Base-by-base conservation (phyloP, 2,888 invertebrate genomes). In the Epistrophella euchroma region DNA sequence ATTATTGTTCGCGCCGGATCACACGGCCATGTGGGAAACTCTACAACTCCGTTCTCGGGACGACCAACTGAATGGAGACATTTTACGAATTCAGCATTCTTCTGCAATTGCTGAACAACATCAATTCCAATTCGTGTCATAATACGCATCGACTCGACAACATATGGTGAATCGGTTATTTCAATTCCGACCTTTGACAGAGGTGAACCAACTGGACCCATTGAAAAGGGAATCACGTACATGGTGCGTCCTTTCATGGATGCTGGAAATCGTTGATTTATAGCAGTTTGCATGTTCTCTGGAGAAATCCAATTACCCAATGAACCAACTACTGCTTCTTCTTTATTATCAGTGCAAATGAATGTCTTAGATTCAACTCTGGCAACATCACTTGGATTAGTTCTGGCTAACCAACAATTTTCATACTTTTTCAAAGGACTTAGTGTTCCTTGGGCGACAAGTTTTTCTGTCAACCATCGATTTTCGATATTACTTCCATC, bases 151-250 rank as follows among this genome's bases (percentile, higher is more conserved):
- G 98, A 98, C 88, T 97, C 97, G 9, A 97, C 99, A 2, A 99
- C 99, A 92, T 99, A 99, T 0, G 98, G 96, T 0, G 99, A 99
- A 91, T 99, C 99, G 0, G 99, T 99, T 86, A 99, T 93, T 93
- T 99, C 97, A 43, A 99, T 95, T n/a, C 99, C 99, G 89, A 99
- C 97, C 93, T 99, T 99, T 17, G 99, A 97, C 4, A 99, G 93
- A 0, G 98, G 97, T 0, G 98, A 98, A 0, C 98, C 97, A 6
- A 99, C 94, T 0, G 99, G 99, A 4, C 99, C 99, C 99, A 99
- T 99, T 84, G 98, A 98, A 93, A 98, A 99, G 11, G 99, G 99
- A 83, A 99, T 97, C 80, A 99, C 97, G 93, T 98, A 99, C 99
- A 99, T 99, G 0, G 98, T 99, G 77, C 99, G 96, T 68, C 97